A percentile compares a stretch with the other conserved stretches of the same genome.
Evolutionary conservation across 2,113 vertebrate genomes (phyloP).

Genomic region (Strigops habroptila): DNA sequence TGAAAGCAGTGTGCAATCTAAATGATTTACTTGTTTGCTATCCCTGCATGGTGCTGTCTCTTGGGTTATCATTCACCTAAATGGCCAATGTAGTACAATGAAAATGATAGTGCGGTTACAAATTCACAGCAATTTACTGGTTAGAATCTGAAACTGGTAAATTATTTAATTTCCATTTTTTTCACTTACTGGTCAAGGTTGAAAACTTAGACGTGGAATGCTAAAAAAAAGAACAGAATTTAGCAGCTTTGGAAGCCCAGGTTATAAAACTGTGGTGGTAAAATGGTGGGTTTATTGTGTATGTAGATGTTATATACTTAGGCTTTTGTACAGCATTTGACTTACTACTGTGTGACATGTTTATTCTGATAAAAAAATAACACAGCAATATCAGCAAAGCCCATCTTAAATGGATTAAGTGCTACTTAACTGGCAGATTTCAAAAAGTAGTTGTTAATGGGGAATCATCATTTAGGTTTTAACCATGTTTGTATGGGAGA

Average conservation of each 20-base stretch:
- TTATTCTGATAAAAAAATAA: conserved; percentile 32
- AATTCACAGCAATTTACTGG: conserved; percentile 60
- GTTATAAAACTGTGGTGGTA: not conserved
- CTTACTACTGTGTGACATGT: not conserved
- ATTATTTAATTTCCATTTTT: conserved; percentile 67
- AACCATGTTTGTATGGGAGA: not conserved
- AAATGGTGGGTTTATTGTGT: not conserved
- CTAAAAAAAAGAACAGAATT: conserved; percentile 20
- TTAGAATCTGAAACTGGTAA: conserved; percentile 60
- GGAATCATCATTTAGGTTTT: not conserved
- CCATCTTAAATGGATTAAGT: conserved; percentile 5
- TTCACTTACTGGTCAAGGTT: conserved; percentile 55
- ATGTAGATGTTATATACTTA: not conserved
- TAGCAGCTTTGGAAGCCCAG: not conserved
- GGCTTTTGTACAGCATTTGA: not conserved
- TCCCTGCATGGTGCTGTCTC: conserved; percentile 65
- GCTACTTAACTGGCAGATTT: not conserved
- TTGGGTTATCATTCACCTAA: conserved; percentile 65
- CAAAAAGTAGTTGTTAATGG: not conserved
- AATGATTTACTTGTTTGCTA: conserved; percentile 71
- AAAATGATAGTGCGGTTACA: conserved; percentile 57
- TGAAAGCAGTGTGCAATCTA: conserved; percentile 62
- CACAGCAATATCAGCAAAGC: conserved; percentile 5
- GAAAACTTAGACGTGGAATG: conserved; percentile 7
- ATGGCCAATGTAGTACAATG: conserved; percentile 66